These are phyloP conservation scores for Pelecanoides urinatrix DNA, from an alignment of 2,113 vertebrate species.

Conservation along the genomic window DNA sequence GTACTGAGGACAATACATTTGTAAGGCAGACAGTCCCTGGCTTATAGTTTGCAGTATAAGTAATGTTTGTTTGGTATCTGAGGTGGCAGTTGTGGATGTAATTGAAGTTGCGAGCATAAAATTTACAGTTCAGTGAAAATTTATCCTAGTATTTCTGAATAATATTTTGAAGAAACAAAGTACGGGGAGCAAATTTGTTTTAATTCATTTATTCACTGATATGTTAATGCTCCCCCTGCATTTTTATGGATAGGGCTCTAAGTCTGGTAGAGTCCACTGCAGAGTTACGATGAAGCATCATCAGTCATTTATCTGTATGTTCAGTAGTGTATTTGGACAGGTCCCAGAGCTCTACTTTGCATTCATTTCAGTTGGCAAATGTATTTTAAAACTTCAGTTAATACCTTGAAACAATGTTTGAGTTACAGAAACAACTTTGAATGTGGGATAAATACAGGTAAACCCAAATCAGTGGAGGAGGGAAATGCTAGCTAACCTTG, in stretches of 20 bases:
- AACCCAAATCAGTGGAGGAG: background rate
- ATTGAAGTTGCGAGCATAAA: background rate
- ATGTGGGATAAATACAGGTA: background rate
- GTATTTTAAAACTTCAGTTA: background rate
- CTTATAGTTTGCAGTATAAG: background rate
- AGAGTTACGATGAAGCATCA: background rate
- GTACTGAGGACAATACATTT: background rate
- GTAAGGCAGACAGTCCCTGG: background rate
- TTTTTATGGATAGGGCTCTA: background rate
- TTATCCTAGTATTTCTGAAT: background rate
- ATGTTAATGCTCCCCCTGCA: background rate
- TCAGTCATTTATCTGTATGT: background rate
- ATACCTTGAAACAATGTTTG: rapidly evolving
- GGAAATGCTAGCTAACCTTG: rapidly evolving
- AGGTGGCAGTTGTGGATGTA: background rate
- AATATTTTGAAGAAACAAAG: background rate
- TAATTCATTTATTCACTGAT: background rate
- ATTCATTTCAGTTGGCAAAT: background rate
- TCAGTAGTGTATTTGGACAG: background rate
- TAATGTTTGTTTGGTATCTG: background rate
- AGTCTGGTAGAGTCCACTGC: background rate
- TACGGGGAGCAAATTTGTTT: background rate
- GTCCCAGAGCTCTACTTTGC: background rate
- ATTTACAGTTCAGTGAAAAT: background rate
- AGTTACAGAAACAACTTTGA: background rate